Conservation (phyloP, 2,113 vertebrate genomes). For the Pteronura brasiliensis region DNA sequence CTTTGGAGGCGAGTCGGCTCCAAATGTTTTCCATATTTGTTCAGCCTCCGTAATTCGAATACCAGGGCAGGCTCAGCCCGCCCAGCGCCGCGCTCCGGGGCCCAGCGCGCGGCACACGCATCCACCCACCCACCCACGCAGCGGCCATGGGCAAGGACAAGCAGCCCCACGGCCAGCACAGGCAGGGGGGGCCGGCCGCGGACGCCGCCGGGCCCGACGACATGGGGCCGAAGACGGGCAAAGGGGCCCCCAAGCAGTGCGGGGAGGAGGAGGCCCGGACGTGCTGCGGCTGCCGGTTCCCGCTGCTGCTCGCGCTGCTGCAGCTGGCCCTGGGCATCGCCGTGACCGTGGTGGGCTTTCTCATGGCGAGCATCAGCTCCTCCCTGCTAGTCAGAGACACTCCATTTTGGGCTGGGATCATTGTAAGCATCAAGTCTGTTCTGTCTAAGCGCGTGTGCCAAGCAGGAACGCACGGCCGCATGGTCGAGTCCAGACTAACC, state of each 20-base stretch:
- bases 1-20: slow-evolving; percentile 85
- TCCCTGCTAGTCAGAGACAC: slow-evolving; percentile 95
- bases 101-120: slow-evolving; percentile 16
- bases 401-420: slow-evolving; percentile 98
- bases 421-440: slow-evolving; percentile 91
- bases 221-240: slow-evolving; percentile 74
- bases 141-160: slow-evolving; percentile 79
- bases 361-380: slow-evolving; percentile 91
- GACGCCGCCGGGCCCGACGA: slow-evolving; percentile 56
- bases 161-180: slow-evolving; percentile 65
- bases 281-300: slow-evolving; percentile 95
- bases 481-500: slow-evolving; percentile 79
- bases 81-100: slow-evolving; percentile 70
- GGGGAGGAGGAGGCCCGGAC: slow-evolving; percentile 83
- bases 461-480: slow-evolving; percentile 78
- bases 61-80: slow-evolving; percentile 80
- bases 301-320: slow-evolving; percentile 91
- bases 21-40: slow-evolving; percentile 99
- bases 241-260: slow-evolving; percentile 75
- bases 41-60: slow-evolving; percentile 90
- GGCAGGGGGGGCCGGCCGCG: slow-evolving; percentile 30
- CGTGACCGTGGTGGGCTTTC: slow-evolving; percentile 92
- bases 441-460: slow-evolving; percentile 76
- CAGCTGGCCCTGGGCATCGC: slow-evolving; percentile 93
- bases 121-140: background rate